Evolutionary conservation across 2,113 vertebrate species (phyloP), one percentile per base, ranked within the genome.

Genomic region (Trematomus loennbergii): DNA sequence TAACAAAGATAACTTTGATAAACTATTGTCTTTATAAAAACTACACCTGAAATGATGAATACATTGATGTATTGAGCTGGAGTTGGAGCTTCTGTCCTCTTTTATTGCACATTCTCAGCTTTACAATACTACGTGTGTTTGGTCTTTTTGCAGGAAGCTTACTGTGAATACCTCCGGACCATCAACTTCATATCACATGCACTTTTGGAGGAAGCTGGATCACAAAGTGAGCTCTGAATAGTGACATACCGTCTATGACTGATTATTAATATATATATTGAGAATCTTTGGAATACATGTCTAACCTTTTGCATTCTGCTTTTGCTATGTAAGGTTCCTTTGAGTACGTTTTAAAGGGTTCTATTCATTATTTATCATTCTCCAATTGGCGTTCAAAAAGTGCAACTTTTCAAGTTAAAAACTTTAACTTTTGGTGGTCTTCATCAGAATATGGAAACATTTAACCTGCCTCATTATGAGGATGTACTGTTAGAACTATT

Each of bases 131-230:
- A 22, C 25, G n/a, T 68, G 46, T 13, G 53, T 52, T 84, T 96
- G 91, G 33, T 86, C 25, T 81, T 18, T 78, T 60, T 86, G 53
- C 90, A 99, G 98, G 98, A 98, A 73, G 98, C 97, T 0, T 99
- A 99, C 36, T 89, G 89, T 54, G 96, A 97, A 81, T 99, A 99
- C 78, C 92, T 99, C 58, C 94, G 91, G 83, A 97, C 96, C 79
- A 95, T 99, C 84, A 92, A 92, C 89, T 96, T 95, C 78, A 97
- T 99, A 46, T 95, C 97, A 60, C 96, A 96, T 75, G 93, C 91
- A 69, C 93, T 99, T 64, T 89, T 98, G 84, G 97, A 98, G 63
- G 96, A 98, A 63, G 93, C 90, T 36, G 90, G 74, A 0, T 83
- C 82, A 0, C 88, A 92, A 90, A 94, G 98, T 98, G 94, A 91